Percentiles rank a stretch among this genome's conserved stretches.
phyloP scores from a whole-genome alignment of 2,888 invertebrate species.

The Netelia virgata region DNA sequence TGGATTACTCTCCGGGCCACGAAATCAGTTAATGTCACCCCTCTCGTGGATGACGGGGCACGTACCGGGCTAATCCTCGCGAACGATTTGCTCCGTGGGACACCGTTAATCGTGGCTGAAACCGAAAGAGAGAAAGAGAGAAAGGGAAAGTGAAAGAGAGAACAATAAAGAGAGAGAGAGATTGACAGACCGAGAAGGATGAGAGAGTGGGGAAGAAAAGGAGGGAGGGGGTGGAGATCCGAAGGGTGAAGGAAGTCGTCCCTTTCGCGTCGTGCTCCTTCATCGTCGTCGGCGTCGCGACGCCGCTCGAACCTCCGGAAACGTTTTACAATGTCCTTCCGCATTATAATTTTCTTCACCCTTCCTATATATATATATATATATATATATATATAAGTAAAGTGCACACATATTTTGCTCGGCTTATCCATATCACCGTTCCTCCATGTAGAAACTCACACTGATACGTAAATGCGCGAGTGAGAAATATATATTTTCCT shows the following conservation, averaged over 20 bases:
- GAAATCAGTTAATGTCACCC: conserved; percentile 79
- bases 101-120: conserved; percentile 68
- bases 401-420: conserved; percentile 33
- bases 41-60: conserved; percentile 73
- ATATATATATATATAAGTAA: conserved; percentile 3
- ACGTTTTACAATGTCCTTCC: conserved; percentile 42
- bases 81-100: conserved; percentile 68
- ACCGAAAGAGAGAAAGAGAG: conserved; percentile 33
- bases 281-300: not conserved
- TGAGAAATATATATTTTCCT: conserved; percentile 21
- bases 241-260: not conserved
- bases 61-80: conserved; percentile 70
- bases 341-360: conserved; percentile 44
- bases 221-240: conserved; percentile 15
- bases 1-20: conserved; percentile 76
- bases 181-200: not conserved
- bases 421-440: conserved; percentile 41
- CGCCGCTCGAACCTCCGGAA: conserved; percentile 10
- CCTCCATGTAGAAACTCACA: conserved; percentile 8
- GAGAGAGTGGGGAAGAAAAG: not conserved
- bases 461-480: not conserved
- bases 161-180: conserved; percentile 34
- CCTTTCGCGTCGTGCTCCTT: not conserved
- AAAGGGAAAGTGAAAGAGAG: conserved; percentile 15
- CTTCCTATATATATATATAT: too few relatives aligned